Evolutionary conservation across 2,797 vertebrate species (phyloP).

Genomic region (Gymnothorax reevesii): DNA sequence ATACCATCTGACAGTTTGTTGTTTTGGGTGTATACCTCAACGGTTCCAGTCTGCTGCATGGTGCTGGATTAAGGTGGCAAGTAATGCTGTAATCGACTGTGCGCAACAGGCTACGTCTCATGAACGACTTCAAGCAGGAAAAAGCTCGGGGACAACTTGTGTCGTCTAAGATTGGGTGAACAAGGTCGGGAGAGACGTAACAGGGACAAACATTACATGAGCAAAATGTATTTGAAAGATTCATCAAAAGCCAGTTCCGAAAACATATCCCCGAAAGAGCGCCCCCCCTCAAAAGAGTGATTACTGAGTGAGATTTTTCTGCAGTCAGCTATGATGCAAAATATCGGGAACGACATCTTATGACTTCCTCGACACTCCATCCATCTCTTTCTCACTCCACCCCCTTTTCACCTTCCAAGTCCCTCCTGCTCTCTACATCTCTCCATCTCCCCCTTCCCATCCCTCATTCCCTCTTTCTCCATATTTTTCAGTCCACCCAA

Average conservation of each 20-base stretch:
- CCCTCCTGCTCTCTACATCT: not conserved
- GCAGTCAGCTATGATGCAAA: no score
- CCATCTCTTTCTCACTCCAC: not conserved
- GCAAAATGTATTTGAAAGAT: not conserved
- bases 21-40: not conserved
- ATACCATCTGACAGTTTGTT: not conserved
- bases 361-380: not conserved
- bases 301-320: no score
- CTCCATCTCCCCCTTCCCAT: not conserved
- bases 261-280: not conserved
- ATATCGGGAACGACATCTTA: no score
- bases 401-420: no score
- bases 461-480: not conserved
- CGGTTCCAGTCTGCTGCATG: not conserved
- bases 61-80: not conserved
- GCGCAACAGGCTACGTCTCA: not conserved
- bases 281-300: no score
- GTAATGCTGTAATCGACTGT: not conserved
- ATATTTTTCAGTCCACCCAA: no score
- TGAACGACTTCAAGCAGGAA: not conserved
- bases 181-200: not conserved
- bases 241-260: not conserved
- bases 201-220: not conserved
- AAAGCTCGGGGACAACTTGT: not conserved
- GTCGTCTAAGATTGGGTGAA: not conserved